Percentiles rank a stretch among this genome's conserved stretches.
Conservation (phyloP, 2,888 invertebrate species). For the Polia nebulosa region DNA sequence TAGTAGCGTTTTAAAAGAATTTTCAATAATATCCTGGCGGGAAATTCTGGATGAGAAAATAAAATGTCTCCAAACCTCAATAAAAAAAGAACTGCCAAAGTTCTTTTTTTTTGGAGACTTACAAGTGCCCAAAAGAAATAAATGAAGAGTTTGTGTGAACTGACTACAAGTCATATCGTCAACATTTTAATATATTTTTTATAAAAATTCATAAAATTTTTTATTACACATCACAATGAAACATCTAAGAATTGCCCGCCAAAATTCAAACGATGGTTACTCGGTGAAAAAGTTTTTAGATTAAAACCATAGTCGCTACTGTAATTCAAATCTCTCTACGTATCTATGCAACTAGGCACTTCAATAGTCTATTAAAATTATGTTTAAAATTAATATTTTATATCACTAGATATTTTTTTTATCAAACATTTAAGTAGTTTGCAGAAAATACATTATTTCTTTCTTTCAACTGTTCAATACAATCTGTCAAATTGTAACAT, state of each 20-base stretch:
- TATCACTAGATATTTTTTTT: constrained; percentile 59
- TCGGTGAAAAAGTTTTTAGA: constrained; percentile 7
- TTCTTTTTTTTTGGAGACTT: too few species aligned
- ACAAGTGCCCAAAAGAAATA: too few species aligned
- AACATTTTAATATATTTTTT: too few species aligned
- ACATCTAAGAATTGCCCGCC: constrained; percentile 17
- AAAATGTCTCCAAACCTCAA: too few species aligned
- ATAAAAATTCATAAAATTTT: background rate
- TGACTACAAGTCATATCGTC: too few species aligned
- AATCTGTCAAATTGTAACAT: constrained; percentile 57
- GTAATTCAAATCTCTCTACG: constrained; percentile 52
- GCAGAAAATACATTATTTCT: constrained; percentile 53
- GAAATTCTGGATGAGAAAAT: constrained; percentile 13
- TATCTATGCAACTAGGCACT: constrained; percentile 80
- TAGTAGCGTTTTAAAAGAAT: background rate
- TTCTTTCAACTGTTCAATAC: constrained; percentile 54
- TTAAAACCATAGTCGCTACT: constrained; percentile 43
- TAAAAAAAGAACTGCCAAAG: too few species aligned
- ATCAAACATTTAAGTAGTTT: constrained; percentile 50
- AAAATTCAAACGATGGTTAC: background rate
- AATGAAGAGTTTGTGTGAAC: too few species aligned
- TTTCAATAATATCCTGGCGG: constrained; percentile 18
- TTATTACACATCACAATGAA: background rate
- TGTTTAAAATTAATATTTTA: constrained; percentile 57
- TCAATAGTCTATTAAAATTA: constrained; percentile 72